Evolutionary conservation across 1,140 invertebrate species (phyloP), one percentile per base, ranked within the genome.

Genomic region (Zaprionus lachaisei): DNA sequence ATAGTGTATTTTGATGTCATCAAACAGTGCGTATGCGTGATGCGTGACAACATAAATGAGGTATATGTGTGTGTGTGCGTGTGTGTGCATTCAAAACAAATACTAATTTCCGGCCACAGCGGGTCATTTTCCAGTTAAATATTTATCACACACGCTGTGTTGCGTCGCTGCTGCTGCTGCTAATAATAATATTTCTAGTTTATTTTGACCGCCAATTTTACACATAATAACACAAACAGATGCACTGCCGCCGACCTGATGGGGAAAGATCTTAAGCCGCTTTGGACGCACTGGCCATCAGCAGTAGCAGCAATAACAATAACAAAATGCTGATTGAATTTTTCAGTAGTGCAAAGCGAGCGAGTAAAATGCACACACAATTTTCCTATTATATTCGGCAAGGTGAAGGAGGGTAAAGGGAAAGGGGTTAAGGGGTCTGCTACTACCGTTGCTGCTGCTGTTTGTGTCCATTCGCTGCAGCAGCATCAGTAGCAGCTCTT

Each of bases 271-370:
- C 73, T 80, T 87, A 83, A 89, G 83, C 80, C 58, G 83, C 76
- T 89, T 89, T 87, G 60, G 24, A 26, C 71, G 37, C 41, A 28
- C 31, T 68, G 47, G 47, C 49, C 17, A 62, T 47, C 24, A 31
- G 17, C 24, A 22, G 9, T 34, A 72, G 56, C 77, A 75, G 58
- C 63, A 54, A 20, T 37, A 66, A 56, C 71, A 79, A 73, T 47
- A 84, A 72, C 65, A 75, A 17, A 81, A 84, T 79, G 72, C 81
- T 90, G 85, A 89, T 90, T 89, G 84, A 84, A 89, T 83, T 89
- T 83, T 72, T 68, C 20, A 51, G 55, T 28, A 72, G 63, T 76
- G 67, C 71, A 83, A 76, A 49, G 76, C 49, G 20, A 58, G 57
- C 75, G 31, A 69, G 17, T 15, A 54, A 65, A 65, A 58, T 66